Evolutionary conservation across 2,797 vertebrate species (phyloP), one percentile per base, ranked within the genome.

Genomic region (Gallirallus australis): DNA sequence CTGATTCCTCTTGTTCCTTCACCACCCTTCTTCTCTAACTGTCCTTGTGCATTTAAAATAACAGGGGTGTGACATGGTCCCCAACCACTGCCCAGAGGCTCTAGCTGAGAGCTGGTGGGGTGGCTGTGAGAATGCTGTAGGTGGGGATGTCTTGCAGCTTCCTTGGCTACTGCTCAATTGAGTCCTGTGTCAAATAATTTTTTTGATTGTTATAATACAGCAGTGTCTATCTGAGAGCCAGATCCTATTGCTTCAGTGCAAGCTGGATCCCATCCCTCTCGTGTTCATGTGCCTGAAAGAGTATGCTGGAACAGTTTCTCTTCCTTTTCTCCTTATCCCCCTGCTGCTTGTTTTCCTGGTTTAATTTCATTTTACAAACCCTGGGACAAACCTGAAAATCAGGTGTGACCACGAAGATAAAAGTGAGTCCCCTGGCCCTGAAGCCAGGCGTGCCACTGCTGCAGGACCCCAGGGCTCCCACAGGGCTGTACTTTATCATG

Each of bases 371-470:
- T 93, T 96, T 87, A 76, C 72, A 80, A 93, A 53, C 17, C 14
- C 7, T 35, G 25, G 52, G 68, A 86, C 69, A 93, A 94, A 97
- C 87, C 72, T 96, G 73, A 94, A 93, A 75, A 85, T 92, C 4
- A 6, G 8, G 68, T 61, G 64, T 42, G 28, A 88, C n/a, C 83
- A 52, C 86, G 88, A 84, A 72, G 78, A 65, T 61, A 45, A 47
- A 54, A 89, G 37, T 23, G 37, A 71, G n/a, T 89, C 82, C 80
- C 53, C 9, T 52, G 56, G 50, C 76, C 57, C 40, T 16, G 33
- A 85, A 94, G 92, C 79, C 57, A 6, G 2, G 52, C 84, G 33
- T 69, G 53, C 86, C 39, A 27, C 59, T n/a, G 39, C 90, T 94
- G 80, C 73, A 35, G 66, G 42, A 77, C 31, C 31, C 12, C 1